These are phyloP conservation scores for Charadrius vociferus DNA, from an alignment of 2,113 vertebrate genomes.

Conservation along the genomic window DNA sequence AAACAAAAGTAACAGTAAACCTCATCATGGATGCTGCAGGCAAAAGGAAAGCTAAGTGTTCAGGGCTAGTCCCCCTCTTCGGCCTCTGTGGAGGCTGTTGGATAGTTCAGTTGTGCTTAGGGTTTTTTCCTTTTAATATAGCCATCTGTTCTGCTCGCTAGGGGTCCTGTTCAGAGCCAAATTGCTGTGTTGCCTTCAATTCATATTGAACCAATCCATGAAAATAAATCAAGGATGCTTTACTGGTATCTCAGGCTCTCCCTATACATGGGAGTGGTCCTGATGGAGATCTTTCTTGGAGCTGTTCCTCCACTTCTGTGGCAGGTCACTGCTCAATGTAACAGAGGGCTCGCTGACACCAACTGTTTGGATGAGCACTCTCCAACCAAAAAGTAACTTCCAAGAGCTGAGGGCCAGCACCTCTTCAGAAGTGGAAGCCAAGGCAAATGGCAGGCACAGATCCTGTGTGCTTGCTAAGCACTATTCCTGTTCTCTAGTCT, in stretches of 20 bases:
- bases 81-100: not conserved
- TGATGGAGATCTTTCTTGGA: not conserved
- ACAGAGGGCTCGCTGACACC: not conserved
- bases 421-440: not conserved
- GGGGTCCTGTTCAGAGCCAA: not conserved
- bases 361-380: not conserved
- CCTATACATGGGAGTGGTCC: not conserved
- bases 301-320: not conserved
- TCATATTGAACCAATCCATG: not conserved
- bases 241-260: not conserved
- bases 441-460: not conserved
- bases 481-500: fast-evolving
- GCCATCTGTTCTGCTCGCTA: not conserved
- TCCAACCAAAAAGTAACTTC: not conserved
- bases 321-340: not conserved
- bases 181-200: not conserved
- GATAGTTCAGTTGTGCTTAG: not conserved
- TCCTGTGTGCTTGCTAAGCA: not conserved
- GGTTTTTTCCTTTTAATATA: not conserved
- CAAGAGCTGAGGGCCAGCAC: not conserved
- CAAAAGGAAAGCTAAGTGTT: not conserved
- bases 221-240: not conserved
- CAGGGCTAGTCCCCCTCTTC: not conserved
- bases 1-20: not conserved
- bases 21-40: not conserved